A percentile compares a stretch with the other conserved stretches of the same genome.
phyloP scores from a whole-genome alignment of 2,113 vertebrate genomes.

The Pelodiscus sinensis region DNA sequence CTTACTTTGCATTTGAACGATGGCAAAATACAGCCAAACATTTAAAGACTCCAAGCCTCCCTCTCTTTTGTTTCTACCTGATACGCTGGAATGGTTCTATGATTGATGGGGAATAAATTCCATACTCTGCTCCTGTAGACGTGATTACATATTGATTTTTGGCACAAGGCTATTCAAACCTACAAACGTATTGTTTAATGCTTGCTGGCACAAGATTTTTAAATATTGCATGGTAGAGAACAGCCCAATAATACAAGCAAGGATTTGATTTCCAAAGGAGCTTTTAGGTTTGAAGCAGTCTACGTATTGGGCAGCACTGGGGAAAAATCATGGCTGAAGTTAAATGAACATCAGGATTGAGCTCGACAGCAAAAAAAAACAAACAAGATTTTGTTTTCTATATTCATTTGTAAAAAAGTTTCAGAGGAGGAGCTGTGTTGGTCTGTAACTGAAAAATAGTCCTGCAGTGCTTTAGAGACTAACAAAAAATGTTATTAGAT shows the following conservation, averaged over 20 bases:
- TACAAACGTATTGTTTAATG: background rate
- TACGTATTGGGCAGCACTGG: background rate
- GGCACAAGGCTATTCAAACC: background rate
- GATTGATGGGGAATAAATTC: background rate
- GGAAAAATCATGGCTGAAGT: background rate
- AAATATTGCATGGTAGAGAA: background rate
- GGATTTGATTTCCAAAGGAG: background rate
- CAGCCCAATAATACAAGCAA: background rate
- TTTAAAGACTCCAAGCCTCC: background rate
- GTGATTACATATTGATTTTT: background rate
- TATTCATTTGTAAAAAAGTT: too few species aligned
- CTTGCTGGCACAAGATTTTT: background rate
- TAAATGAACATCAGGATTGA: background rate
- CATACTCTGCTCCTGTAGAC: background rate
- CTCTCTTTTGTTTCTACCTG: background rate
- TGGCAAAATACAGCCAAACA: background rate
- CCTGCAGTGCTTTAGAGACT: too few species aligned
- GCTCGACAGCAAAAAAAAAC: background rate
- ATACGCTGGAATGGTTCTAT: background rate
- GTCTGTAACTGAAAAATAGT: too few species aligned
- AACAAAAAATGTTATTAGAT: too few species aligned
- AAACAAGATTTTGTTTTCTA: background rate
- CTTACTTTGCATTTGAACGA: background rate
- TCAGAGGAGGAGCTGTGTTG: too few species aligned
- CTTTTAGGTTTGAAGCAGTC: background rate